Percentiles rank a stretch among this genome's conserved stretches.
Conservation (phyloP, 2,888 invertebrate genomes). For the Serripes groenlandicus region DNA sequence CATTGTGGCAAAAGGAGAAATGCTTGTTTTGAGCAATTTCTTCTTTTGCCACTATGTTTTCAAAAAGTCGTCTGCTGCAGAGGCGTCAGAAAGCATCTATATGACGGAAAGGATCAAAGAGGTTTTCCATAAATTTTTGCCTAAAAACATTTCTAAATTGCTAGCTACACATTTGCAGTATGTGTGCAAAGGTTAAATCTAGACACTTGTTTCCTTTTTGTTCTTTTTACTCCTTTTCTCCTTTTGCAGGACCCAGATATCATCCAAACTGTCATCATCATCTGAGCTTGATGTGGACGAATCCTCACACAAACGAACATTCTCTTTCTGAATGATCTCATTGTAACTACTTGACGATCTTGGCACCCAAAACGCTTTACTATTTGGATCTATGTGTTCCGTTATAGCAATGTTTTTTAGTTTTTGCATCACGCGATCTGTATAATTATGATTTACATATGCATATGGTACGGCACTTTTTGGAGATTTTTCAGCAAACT, state of each 20-base stretch:
- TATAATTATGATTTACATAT: conserved; percentile 83
- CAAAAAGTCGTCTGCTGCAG: background rate
- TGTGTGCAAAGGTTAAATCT: too few relatives aligned
- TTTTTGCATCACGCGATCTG: conserved; percentile 81
- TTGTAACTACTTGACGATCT: conserved; percentile 79
- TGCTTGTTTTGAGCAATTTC: background rate
- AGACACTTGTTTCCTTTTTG: conserved; percentile 85
- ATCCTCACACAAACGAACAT: conserved; percentile 76
- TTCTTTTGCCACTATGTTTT: background rate
- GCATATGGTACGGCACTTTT: conserved; percentile 79
- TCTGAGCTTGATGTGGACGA: conserved; percentile 70
- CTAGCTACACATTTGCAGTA: too few relatives aligned
- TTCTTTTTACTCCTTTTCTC: conserved; percentile 73
- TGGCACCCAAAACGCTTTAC: conserved; percentile 79
- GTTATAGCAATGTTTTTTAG: conserved; percentile 76
- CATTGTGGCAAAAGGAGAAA: background rate
- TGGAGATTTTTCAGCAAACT: conserved; percentile 73
- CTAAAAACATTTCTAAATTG: too few relatives aligned
- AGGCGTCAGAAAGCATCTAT: too few relatives aligned
- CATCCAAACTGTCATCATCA: conserved; percentile 78
- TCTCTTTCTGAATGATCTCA: conserved; percentile 65
- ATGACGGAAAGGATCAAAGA: too few relatives aligned
- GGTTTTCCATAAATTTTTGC: too few relatives aligned
- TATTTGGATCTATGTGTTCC: conserved; percentile 72
- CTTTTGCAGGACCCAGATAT: conserved; percentile 82